A percentile compares a stretch with the other conserved stretches of the same genome.
phyloP scores from a whole-genome alignment of 2,888 invertebrate genomes.

The Amphipyra berbera region DNA sequence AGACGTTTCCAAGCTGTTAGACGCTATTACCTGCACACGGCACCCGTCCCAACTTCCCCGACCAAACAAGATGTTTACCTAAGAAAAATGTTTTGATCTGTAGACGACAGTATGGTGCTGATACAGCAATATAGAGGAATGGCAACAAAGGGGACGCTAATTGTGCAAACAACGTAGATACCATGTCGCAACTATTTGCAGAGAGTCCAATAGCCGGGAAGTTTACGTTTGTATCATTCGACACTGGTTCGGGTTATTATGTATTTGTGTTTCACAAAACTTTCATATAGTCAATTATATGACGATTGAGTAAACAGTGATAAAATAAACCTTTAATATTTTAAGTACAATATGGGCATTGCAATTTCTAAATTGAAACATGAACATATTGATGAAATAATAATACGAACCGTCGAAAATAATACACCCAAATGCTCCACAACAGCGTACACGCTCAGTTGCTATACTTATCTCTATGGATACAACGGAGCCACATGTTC shows the following conservation, averaged over 20 bases:
- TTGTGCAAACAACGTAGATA: constrained; percentile 68
- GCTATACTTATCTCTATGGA: constrained; percentile 25
- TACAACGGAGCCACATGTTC: constrained; percentile 65
- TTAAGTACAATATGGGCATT: too few relatives aligned
- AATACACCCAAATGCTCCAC: constrained; percentile 13
- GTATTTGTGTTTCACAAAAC: neutral
- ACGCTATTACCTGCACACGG: constrained; percentile 49
- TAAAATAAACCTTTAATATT: too few relatives aligned
- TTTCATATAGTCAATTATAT: constrained; percentile 2
- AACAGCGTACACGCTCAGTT: constrained; percentile 2
- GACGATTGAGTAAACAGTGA: too few relatives aligned
- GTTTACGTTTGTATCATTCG: constrained; percentile 14
- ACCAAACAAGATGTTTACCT: constrained; percentile 32
- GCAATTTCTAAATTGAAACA: constrained; percentile 15
- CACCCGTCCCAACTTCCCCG: constrained; percentile 13
- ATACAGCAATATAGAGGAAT: constrained; percentile 64
- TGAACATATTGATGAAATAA: constrained; percentile 8
- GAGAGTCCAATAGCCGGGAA: constrained; percentile 43
- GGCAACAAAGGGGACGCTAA: constrained; percentile 65
- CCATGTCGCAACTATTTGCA: constrained; percentile 54
- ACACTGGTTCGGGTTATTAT: neutral
- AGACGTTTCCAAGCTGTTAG: constrained; percentile 29
- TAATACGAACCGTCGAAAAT: constrained; percentile 12
- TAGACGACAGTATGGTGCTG: constrained; percentile 64
- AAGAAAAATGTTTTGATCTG: constrained; percentile 63